A percentile compares a stretch with the other conserved stretches of the same genome.
Evolutionary conservation across 2,113 vertebrate species (phyloP).

Genomic region (Menura novaehollandiae): DNA sequence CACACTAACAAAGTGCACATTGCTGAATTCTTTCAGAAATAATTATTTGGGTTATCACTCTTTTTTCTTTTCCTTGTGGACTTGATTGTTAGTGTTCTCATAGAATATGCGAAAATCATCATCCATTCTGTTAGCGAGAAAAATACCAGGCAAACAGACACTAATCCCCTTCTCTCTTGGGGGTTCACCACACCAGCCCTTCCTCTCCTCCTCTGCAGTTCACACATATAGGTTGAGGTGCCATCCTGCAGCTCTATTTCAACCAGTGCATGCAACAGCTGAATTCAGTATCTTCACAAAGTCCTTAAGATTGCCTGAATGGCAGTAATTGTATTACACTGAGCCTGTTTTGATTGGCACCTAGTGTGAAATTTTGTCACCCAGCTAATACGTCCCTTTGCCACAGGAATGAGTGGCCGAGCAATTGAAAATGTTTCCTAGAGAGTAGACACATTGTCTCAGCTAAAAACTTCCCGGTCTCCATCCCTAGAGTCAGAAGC

Average conservation of each 20-base stretch:
- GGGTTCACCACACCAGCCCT: background rate
- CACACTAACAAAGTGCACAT: background rate
- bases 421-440: background rate
- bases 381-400: background rate
- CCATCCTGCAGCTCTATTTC: background rate
- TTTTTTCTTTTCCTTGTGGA: background rate
- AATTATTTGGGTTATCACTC: background rate
- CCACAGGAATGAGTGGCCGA: background rate
- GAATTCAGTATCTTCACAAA: background rate
- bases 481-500: background rate
- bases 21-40: background rate
- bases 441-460: background rate
- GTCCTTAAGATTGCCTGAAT: background rate
- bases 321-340: background rate
- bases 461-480: background rate
- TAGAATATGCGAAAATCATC: background rate
- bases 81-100: background rate
- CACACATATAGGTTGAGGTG: accelerated
- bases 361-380: background rate
- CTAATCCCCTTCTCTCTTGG: background rate
- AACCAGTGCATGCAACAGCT: background rate
- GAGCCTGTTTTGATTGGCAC: background rate
- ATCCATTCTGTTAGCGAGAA: background rate
- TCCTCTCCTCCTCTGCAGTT: background rate
- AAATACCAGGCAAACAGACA: background rate